Base-by-base conservation (phyloP, 2,888 invertebrate species). In the Coenonympha glycerion region DNA sequence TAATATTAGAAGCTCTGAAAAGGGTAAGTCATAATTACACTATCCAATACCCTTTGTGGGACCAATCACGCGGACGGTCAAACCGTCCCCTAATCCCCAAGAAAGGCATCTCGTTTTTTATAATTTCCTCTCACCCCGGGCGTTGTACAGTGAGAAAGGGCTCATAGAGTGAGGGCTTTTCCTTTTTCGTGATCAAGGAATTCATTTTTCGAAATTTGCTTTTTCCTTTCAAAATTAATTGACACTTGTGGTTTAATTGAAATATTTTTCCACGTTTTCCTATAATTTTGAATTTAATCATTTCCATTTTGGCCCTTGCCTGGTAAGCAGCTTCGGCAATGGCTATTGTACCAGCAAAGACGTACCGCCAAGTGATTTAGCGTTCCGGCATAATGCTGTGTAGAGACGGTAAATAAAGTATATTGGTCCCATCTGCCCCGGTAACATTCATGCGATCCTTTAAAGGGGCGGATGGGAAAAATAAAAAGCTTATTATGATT, bases 61-160 rank as follows among this genome's bases (percentile, higher is more conserved):
- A 63, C 73, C 74, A 79, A 79, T 76, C 77, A 77, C 69, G 77
- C 71, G 72, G 59, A 67, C 55, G 60, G 56, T 62, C 56, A 60
- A 64, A 64, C 68, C 71, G 73, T 69, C 73, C 66, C 64, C 62
- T 63, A 52, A 54, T 41, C 48, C 54, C 39, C 46, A 22, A 39
- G 47, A 50, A 39, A 49, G 53, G 54, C 55, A 61, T 63, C 58
- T 58, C 55, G 55, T 55, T 68, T 66, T 68, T 73, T 71, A 74
- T 76, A 75, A 79, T 77, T 76, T 75, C 71, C 69, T 65, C 70
- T 66, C 70, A 69, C 76, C 71, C 65, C 61, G 55, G 55, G 67
- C 69, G 65, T 64, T 33, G 64, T 63, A 72, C 2, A 68, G 70
- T 71, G 73, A 69, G 66, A 71, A 68, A 68, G 66, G 68, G 21